These are phyloP conservation scores for Arctia plantaginis DNA, from an alignment of 2,888 invertebrate species.

Conservation along the genomic window DNA sequence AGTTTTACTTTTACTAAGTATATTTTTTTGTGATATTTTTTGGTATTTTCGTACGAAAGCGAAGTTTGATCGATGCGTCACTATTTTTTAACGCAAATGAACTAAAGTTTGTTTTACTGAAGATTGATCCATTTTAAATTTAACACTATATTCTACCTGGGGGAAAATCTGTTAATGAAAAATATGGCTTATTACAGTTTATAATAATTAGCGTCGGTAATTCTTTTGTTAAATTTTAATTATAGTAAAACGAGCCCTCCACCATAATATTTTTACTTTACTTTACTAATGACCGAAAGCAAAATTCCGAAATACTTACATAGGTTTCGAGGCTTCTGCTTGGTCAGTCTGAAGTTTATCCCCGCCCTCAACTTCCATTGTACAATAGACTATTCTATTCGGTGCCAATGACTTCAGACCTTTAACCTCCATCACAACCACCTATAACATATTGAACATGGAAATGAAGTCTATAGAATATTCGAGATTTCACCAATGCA, in stretches of 20 bases:
- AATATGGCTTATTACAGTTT: too few relatives aligned
- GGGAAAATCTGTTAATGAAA: too few relatives aligned
- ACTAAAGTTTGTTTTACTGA: too few relatives aligned
- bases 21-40: too few relatives aligned
- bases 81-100: too few relatives aligned
- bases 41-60: too few relatives aligned
- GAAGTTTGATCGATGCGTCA: too few relatives aligned
- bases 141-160: too few relatives aligned
- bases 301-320: slow-evolving; percentile 86
- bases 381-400: slow-evolving; percentile 99
- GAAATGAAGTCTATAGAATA: slow-evolving; percentile 11
- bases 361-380: slow-evolving; percentile 99
- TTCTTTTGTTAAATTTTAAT: neutral
- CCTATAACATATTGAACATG: slow-evolving; percentile 86
- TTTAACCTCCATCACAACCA: slow-evolving; percentile 99
- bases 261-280: neutral
- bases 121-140: too few relatives aligned
- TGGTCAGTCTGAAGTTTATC: slow-evolving; percentile 99
- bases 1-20: too few relatives aligned
- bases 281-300: neutral
- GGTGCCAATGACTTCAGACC: slow-evolving; percentile 98
- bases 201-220: neutral
- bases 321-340: slow-evolving; percentile 99
- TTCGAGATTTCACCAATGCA: too few relatives aligned
- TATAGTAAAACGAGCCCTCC: neutral